Evolutionary conservation across 2,888 invertebrate species (phyloP), one percentile per base, ranked within the genome.

Genomic region (Andrena bicolor): DNA sequence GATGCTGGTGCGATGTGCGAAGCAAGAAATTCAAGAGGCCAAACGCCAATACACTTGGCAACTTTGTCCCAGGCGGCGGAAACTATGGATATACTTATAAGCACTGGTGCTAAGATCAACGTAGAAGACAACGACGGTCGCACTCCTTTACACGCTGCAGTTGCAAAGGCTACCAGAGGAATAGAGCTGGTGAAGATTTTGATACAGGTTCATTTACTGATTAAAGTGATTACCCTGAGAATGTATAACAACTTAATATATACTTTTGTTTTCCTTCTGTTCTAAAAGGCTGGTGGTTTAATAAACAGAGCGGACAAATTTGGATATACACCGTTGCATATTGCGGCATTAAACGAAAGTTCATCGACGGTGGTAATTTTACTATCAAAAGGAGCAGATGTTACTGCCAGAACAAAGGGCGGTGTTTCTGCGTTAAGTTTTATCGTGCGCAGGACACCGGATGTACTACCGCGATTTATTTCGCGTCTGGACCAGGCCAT

Each of bases 31-130:
- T 95, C 96, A 70, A 96, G 97, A 91, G 96, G 96, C 76, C 97
- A 98, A 94, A 97, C 98, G 0, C 96, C 98, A 0, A 94, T 98
- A 76, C 98, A 99, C 93, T 94, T 98, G 81, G 98, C 98, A 4
- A 96, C 97, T 7, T 94, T 97, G 76, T 96, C 97, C 0, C 98
- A 98, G 93, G 97, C 97, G 30, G 94, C 96, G 0, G 97, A 97
- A 94, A 97, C 97, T 0, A 95, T 97, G 2, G 97, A 97, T 83
- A 89, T 96, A 3, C 94, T 98, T 5, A 95, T 98, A 23, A 95
- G 95, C 35, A 95, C 95, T 82, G 96, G 95, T 0, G 97, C 96
- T 0, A 95, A 95, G 88, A 96, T 96, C 0, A 96, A 96, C 89
- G 96, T 96, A 0, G 94, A 95, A 60, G 98, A 98, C 87, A 94